Evolutionary conservation across 1,140 invertebrate species (phyloP).

Genomic region (Steinernema feltiae): DNA sequence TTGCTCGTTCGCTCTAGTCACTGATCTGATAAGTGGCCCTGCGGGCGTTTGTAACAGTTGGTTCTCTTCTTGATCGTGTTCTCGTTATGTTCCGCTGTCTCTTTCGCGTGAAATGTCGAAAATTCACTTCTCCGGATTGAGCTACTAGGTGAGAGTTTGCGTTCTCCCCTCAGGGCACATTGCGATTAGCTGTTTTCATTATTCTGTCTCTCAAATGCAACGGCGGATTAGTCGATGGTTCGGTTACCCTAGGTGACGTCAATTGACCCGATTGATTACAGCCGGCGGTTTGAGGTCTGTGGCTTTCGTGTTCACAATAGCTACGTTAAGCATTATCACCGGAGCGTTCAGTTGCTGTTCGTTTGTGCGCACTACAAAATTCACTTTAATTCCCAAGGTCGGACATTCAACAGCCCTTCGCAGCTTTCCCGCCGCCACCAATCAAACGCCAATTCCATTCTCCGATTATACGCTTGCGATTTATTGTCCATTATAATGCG

Average conservation of each 20-base stretch:
- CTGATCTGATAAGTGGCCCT: slow-evolving; percentile 9
- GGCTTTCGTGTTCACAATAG: too few relatives aligned
- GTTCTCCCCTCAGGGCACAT: not conserved
- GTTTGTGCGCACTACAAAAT: too few relatives aligned
- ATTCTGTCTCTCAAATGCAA: too few relatives aligned
- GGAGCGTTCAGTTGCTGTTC: too few relatives aligned
- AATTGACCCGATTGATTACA: not conserved
- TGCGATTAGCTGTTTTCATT: not conserved
- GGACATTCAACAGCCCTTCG: too few relatives aligned
- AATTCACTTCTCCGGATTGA: not conserved
- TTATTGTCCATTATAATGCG: not conserved
- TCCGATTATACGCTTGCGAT: not conserved
- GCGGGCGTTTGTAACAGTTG: slow-evolving; percentile 1
- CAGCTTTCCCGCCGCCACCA: not conserved
- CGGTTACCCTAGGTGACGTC: not conserved
- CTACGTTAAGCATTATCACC: too few relatives aligned
- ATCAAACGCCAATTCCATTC: not conserved
- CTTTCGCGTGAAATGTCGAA: not conserved
- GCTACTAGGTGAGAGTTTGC: not conserved
- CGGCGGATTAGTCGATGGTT: too few relatives aligned
- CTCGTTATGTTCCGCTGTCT: not conserved
- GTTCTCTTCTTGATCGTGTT: not conserved
- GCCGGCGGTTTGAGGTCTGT: too few relatives aligned
- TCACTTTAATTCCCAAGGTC: too few relatives aligned
- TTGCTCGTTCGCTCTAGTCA: not conserved